These are phyloP conservation scores for Chelonia mydas DNA, from an alignment of 2,797 vertebrate genomes.

Conservation along the genomic window DNA sequence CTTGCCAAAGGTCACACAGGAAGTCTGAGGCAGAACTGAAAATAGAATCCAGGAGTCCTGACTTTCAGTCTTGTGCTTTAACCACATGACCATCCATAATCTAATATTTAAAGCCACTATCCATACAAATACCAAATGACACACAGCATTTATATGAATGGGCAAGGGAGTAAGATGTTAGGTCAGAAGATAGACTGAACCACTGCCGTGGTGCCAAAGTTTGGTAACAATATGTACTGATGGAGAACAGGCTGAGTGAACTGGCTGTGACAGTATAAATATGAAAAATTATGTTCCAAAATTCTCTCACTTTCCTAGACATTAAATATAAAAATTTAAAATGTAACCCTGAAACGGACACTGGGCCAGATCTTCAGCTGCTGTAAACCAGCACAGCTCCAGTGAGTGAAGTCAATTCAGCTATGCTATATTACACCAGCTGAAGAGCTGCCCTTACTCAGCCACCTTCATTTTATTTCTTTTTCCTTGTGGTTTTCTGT, in stretches of 20 bases:
- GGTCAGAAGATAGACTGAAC: background rate
- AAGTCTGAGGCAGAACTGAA: background rate
- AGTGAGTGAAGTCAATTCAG: background rate
- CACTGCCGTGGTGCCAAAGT: background rate
- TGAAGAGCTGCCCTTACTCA: background rate
- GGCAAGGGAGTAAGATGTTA: background rate
- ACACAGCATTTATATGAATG: background rate
- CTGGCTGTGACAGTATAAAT: background rate
- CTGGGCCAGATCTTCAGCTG: background rate
- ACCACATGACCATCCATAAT: background rate
- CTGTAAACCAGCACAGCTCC: background rate
- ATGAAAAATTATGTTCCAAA: background rate
- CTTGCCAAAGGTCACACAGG: background rate
- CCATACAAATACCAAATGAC: background rate
- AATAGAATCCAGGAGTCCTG: background rate
- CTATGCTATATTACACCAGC: background rate
- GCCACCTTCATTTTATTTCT: background rate
- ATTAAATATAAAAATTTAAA: background rate
- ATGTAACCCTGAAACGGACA: background rate
- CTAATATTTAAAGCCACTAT: background rate
- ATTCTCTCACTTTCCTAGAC: background rate
- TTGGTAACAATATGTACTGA: background rate
- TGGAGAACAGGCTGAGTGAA: background rate
- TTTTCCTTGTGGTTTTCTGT: too few relatives aligned
- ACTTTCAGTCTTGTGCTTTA: background rate